Evolutionary conservation across 2,888 invertebrate species (phyloP), one percentile per base, ranked within the genome.

Genomic region (Eristalinus sepulchralis): DNA sequence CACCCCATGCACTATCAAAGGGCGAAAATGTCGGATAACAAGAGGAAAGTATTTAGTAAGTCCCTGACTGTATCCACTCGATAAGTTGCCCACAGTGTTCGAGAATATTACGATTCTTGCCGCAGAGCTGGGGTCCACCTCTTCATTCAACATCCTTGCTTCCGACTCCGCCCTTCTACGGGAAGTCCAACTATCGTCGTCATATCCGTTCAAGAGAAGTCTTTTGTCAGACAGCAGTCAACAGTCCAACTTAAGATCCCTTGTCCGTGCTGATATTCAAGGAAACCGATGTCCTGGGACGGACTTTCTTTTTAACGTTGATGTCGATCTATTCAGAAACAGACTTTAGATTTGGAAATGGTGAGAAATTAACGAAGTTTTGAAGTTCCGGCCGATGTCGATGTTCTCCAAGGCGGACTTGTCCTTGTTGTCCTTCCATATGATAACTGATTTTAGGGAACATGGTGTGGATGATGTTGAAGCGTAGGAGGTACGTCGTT

Each of bases 151-250:
- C 95, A 90, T 77, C 0, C 22, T 11, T 1, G 72, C 22, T 17
- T 88, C 80, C 1, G 57, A 75, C 13, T 53, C 70, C 31, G n/a
- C 34, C 24, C 79, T 63, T 8, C 67, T 47, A 11, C 63, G 59
- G 22, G 33, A 76, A 0, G 84, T 36, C n/a, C 57, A 20, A n/a
- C n/a, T n/a, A n/a, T n/a, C n/a, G 2, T 78, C 72, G 9, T 81
- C 72, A 0, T 17, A 6, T 96, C 96, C 96, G 96, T n/a, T 94
- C 93, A 90, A 95, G 2, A 95, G 91, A 3, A 96, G 95, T 89
- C 95, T 95, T 91, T 97, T 95, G 92, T 98, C 98, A n/a, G 3
- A 97, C 95, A 0, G 96, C 98, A 0, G 96, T 98, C 87, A 98
- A 93, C 27, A 98, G 92, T 1, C 96, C 97, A 10, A 97, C 95